Conservation (phyloP, 2,888 invertebrate species). For the Junonia oenone region DNA sequence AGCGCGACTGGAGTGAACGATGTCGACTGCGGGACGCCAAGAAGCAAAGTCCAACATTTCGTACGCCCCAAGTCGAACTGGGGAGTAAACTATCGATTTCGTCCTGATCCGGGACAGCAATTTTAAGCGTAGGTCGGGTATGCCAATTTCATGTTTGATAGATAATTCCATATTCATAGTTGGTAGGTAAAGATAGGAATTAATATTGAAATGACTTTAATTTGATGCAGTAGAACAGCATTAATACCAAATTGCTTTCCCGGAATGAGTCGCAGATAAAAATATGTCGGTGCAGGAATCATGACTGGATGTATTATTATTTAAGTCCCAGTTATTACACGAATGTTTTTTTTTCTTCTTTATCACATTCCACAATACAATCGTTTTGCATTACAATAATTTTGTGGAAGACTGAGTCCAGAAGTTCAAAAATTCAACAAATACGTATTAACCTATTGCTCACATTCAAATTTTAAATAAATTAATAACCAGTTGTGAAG, state of each 20-base stretch:
- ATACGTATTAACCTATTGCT: slow-evolving; percentile 64
- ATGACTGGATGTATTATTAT: slow-evolving; percentile 22
- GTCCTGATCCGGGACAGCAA: slow-evolving; percentile 73
- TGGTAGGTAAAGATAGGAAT: slow-evolving; percentile 47
- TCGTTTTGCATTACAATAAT: slow-evolving; percentile 55
- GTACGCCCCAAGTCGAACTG: slow-evolving; percentile 12
- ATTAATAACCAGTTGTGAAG: slow-evolving; percentile 64
- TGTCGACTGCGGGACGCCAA: slow-evolving; percentile 36
- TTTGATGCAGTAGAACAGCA: slow-evolving; percentile 16
- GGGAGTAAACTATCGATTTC: slow-evolving; percentile 44
- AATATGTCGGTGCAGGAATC: slow-evolving; percentile 2
- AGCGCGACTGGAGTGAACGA: slow-evolving; percentile 89
- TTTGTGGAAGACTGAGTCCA: slow-evolving; percentile 74
- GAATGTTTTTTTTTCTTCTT: slow-evolving; percentile 36
- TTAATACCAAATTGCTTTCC: slow-evolving; percentile 48
- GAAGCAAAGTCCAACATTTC: slow-evolving; percentile 42
- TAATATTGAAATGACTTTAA: slow-evolving; percentile 52
- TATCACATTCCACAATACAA: slow-evolving; percentile 61
- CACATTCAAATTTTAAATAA: slow-evolving; percentile 45
- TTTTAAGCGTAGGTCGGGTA: slow-evolving; percentile 60
- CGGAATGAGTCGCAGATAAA: slow-evolving; percentile 39
- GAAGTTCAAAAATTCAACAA: slow-evolving; percentile 42
- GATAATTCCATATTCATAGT: slow-evolving; percentile 44
- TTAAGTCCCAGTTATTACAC: slow-evolving; percentile 2
- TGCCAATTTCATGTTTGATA: slow-evolving; percentile 57